These are phyloP conservation scores for Mellivora capensis DNA, from an alignment of 2,113 vertebrate species.

Conservation along the genomic window DNA sequence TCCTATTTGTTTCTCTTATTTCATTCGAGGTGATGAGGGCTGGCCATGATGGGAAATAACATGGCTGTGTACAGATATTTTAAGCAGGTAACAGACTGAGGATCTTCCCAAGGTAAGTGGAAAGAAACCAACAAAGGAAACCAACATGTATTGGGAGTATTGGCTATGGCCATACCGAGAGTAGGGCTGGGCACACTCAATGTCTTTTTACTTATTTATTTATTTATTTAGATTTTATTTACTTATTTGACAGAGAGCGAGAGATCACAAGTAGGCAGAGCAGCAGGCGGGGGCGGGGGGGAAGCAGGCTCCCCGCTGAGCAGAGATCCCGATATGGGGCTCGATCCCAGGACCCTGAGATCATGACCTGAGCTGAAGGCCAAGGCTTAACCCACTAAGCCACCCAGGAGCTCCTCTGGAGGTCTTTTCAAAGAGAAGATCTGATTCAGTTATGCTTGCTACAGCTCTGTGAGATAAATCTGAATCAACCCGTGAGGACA, in stretches of 20 bases:
- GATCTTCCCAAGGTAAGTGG: not conserved
- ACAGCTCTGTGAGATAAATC: not conserved
- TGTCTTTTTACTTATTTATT: no score
- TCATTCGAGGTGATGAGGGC: not conserved
- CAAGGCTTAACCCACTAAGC: no score
- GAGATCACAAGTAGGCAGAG: no score
- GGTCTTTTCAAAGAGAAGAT: not conserved
- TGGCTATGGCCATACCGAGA: accelerated
- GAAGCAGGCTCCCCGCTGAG: no score
- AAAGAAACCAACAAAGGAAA: not conserved
- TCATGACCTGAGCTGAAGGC: no score
- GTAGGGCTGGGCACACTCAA: not conserved
- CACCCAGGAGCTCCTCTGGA: no score
- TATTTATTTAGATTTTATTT: no score
- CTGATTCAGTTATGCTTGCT: not conserved
- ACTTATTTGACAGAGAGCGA: no score
- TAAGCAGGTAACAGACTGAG: not conserved
- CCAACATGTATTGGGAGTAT: not conserved
- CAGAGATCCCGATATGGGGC: no score
- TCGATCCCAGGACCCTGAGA: no score
- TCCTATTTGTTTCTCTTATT: not conserved
- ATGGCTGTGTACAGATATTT: not conserved
- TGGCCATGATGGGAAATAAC: not conserved
- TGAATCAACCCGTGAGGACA: not conserved
- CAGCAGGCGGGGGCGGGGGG: no score